phyloP scores from a whole-genome alignment of 2,888 invertebrate genomes.

The Crioceris asparagi region DNA sequence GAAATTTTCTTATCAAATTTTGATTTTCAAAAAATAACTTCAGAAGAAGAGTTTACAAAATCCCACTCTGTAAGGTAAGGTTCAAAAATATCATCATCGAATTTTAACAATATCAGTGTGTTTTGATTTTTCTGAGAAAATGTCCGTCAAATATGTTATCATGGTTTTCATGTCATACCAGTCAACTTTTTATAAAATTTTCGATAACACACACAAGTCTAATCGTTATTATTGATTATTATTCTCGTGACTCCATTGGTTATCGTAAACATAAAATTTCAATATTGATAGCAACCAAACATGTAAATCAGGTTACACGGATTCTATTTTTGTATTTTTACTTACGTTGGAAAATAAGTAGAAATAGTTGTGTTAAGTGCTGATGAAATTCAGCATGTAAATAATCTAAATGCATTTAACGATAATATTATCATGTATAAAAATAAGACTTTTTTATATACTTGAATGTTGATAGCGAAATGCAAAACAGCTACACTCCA shows the following conservation, averaged over 20 bases:
- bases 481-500: slow-evolving; percentile 23
- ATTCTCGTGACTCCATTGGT: background rate
- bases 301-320: slow-evolving; percentile 1
- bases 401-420: slow-evolving; percentile 20
- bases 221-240: background rate
- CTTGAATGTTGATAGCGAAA: slow-evolving; percentile 17
- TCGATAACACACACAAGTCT: background rate
- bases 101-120: too few relatives aligned
- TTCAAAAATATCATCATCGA: too few relatives aligned
- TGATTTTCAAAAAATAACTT: background rate
- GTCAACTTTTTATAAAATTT: too few relatives aligned
- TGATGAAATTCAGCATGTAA: slow-evolving; percentile 22
- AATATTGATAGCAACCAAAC: background rate
- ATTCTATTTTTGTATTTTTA: slow-evolving; percentile 4
- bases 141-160: too few relatives aligned
- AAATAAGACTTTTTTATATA: slow-evolving; percentile 18
- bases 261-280: background rate
- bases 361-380: slow-evolving; percentile 22
- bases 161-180: too few relatives aligned
- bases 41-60: too few relatives aligned
- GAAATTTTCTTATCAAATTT: too few relatives aligned
- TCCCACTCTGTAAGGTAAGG: too few relatives aligned
- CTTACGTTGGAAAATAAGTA: slow-evolving; percentile 9
- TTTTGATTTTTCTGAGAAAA: too few relatives aligned
- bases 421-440: slow-evolving; percentile 19